phyloP scores from a whole-genome alignment of 2,113 vertebrate species.

The Lophotis ruficrista region DNA sequence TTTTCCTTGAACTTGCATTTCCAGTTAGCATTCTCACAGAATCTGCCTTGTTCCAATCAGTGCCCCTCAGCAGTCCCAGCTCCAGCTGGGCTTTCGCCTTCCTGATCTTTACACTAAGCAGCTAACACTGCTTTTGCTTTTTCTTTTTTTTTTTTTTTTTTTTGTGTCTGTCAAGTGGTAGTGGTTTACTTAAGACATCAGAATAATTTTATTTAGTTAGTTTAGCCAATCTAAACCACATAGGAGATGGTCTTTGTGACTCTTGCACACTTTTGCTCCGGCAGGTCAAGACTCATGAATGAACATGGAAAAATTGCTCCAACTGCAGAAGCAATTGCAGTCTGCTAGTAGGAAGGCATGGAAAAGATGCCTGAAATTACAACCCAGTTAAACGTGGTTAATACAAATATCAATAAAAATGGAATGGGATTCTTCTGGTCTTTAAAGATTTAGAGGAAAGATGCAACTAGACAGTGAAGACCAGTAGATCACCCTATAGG shows the following conservation, averaged over 20 bases:
- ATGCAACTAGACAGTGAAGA: background rate
- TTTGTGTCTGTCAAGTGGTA: background rate
- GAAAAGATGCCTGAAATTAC: background rate
- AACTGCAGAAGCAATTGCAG: background rate
- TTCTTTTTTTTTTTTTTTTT: too few species aligned
- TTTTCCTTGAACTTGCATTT: background rate
- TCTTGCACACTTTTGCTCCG: background rate
- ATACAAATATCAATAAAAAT: background rate
- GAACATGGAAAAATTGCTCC: background rate
- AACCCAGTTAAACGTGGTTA: background rate
- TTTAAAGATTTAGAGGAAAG: background rate
- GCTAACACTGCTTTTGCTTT: background rate
- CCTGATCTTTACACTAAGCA: background rate
- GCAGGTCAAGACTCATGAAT: background rate
- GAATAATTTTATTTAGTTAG: background rate
- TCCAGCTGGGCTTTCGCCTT: background rate
- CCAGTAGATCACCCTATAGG: background rate
- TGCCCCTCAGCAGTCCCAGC: fast-evolving
- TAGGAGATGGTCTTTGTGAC: background rate
- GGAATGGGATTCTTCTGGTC: background rate
- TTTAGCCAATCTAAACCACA: background rate
- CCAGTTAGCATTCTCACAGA: background rate
- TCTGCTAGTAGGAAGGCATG: background rate
- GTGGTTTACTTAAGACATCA: background rate
- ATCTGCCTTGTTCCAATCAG: background rate